A percentile compares a stretch with the other conserved stretches of the same genome.
These are phyloP conservation scores for Plodia interpunctella DNA, from an alignment of 1,140 invertebrate species.

Conservation along the genomic window DNA sequence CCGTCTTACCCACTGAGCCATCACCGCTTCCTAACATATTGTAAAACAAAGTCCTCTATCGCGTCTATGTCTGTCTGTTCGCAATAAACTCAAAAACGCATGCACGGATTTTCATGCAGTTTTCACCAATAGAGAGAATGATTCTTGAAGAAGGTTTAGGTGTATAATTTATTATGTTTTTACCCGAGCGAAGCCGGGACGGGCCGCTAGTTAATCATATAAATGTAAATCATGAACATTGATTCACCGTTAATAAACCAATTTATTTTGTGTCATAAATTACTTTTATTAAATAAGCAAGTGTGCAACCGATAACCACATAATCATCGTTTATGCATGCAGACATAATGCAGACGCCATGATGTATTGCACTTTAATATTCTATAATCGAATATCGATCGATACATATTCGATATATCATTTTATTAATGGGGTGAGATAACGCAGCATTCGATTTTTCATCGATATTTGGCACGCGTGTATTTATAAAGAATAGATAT, in stretches of 20 bases:
- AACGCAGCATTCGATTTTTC: constrained; percentile 61
- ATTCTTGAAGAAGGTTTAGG: too few relatives aligned
- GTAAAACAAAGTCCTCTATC: too few relatives aligned
- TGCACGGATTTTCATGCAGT: too few relatives aligned
- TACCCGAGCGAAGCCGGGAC: too few relatives aligned
- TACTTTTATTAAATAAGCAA: constrained; percentile 31
- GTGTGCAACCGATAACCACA: constrained; percentile 49
- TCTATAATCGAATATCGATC: constrained; percentile 41
- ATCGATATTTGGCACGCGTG: constrained; percentile 59
- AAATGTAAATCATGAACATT: too few relatives aligned
- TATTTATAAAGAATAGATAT: constrained; percentile 66
- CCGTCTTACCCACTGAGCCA: too few relatives aligned
- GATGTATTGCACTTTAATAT: constrained; percentile 59
- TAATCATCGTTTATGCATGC: constrained; percentile 41
- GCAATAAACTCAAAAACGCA: too few relatives aligned
- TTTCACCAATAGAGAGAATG: too few relatives aligned
- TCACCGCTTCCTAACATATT: too few relatives aligned
- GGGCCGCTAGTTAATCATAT: too few relatives aligned
- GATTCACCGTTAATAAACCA: not conserved
- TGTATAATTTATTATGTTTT: too few relatives aligned
- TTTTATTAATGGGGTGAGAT: constrained; percentile 44
- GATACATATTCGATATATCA: constrained; percentile 48
- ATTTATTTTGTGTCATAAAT: constrained; percentile 19
- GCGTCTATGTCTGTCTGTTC: too few relatives aligned
- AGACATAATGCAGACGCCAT: constrained; percentile 46